Evolutionary conservation across 2,888 invertebrate species (phyloP).

Genomic region (Drosophila lacicola): DNA sequence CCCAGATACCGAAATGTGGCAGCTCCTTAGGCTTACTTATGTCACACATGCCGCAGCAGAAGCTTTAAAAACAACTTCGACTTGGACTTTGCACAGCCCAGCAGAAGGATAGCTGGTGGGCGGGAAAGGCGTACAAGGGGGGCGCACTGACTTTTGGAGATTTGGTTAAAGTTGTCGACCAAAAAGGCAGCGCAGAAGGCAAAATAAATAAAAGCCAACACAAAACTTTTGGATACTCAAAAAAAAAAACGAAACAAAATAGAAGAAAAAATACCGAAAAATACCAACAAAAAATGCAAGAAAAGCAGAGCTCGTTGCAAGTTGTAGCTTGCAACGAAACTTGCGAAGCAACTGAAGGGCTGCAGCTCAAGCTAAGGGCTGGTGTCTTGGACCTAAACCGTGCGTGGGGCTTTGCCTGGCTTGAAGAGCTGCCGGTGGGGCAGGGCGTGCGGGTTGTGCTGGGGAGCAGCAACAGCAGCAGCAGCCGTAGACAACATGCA

Average conservation of each 20-base stretch:
- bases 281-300: conserved; percentile 20
- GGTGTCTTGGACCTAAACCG: not conserved
- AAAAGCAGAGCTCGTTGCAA: conserved; percentile 60
- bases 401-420: not conserved
- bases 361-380: conserved; percentile 10
- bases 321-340: conserved; percentile 62
- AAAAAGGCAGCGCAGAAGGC: conserved; percentile 28
- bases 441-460: not conserved
- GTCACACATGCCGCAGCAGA: conserved; percentile 63
- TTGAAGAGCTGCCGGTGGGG: not conserved
- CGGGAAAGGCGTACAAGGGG: not conserved
- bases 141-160: conserved; percentile 45
- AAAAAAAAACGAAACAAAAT: conserved; percentile 21
- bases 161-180: conserved; percentile 62
- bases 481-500: conserved; percentile 45
- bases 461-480: conserved; percentile 4
- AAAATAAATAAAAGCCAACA: conserved; percentile 72
- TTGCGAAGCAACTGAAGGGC: conserved; percentile 33
- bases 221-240: conserved; percentile 49
- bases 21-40: conserved; percentile 74
- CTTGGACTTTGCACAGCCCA: conserved; percentile 31
- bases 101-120: not conserved
- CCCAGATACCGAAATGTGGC: conserved; percentile 36
- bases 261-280: conserved; percentile 1
- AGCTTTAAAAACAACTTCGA: conserved; percentile 50